A percentile compares a stretch with the other conserved stretches of the same genome.
Conservation (phyloP, 2,888 invertebrate genomes). For the Leptothorax acervorum region DNA sequence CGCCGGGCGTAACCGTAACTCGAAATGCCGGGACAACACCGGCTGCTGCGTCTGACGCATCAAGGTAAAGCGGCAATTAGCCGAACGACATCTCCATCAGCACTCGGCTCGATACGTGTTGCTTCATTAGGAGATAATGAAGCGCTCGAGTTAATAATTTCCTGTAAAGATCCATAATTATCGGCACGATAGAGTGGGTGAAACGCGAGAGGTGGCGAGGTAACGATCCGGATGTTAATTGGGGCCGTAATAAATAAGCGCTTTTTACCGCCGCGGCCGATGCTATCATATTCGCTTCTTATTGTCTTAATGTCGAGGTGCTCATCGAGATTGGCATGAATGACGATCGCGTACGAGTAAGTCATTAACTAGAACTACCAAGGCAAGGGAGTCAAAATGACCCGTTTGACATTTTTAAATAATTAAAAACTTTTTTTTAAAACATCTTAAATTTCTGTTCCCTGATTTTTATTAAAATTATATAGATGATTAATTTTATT, state of each 20-base stretch:
- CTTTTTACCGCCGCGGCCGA: slow-evolving; percentile 19
- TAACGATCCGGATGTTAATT: slow-evolving; percentile 71
- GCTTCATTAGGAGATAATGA: slow-evolving; percentile 80
- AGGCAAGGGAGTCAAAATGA: no score
- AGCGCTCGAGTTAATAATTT: slow-evolving; percentile 77
- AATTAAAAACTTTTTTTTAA: no score
- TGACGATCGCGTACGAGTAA: no score
- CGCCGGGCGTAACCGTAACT: slow-evolving; percentile 55
- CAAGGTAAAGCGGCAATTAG: slow-evolving; percentile 76
- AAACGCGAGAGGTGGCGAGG: slow-evolving; percentile 31
- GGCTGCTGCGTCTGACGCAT: slow-evolving; percentile 62
- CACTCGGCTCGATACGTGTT: slow-evolving; percentile 71
- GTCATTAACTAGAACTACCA: no score
- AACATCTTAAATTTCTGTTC: no score
- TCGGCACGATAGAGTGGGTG: slow-evolving; percentile 29
- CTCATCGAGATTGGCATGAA: not conserved
- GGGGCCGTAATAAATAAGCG: slow-evolving; percentile 61
- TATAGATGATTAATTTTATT: no score
- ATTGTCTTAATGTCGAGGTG: slow-evolving; percentile 18
- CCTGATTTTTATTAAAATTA: no score
- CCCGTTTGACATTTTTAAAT: no score
- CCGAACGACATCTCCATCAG: slow-evolving; percentile 79
- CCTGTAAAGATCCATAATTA: slow-evolving; percentile 74
- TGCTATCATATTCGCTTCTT: slow-evolving; percentile 22
- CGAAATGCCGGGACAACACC: slow-evolving; percentile 50